Evolutionary conservation across 2,888 invertebrate genomes (phyloP).

Genomic region (Agriopis leucophaearia): DNA sequence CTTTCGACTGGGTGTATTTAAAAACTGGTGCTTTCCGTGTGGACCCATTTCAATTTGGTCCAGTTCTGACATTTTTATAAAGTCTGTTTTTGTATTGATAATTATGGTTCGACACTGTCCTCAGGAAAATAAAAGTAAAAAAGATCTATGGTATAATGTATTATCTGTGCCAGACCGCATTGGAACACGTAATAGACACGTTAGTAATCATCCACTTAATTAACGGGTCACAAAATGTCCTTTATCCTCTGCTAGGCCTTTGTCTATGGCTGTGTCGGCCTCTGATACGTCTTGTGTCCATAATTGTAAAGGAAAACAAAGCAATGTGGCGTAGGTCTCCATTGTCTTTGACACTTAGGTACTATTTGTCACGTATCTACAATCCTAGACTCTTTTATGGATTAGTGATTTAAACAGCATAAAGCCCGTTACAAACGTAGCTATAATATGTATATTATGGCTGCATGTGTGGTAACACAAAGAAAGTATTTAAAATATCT

Average conservation of each 20-base stretch:
- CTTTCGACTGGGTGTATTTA: too few species aligned
- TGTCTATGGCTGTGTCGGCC: constrained; percentile 1
- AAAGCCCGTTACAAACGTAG: too few species aligned
- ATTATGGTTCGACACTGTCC: too few species aligned
- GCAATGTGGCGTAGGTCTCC: background rate
- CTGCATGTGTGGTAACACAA: too few species aligned
- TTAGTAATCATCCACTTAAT: background rate
- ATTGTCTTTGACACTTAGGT: constrained; percentile 16
- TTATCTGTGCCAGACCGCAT: background rate
- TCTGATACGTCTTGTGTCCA: constrained; percentile 16
- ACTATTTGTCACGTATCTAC: background rate
- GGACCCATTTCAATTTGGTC: too few species aligned
- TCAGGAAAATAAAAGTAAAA: too few species aligned
- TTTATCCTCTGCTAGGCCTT: constrained; percentile 4
- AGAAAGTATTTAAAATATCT: too few species aligned
- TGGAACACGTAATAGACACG: background rate
- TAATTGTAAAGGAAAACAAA: constrained; percentile 19
- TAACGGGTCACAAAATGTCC: background rate
- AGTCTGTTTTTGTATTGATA: too few species aligned
- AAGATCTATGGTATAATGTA: background rate
- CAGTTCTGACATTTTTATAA: too few species aligned
- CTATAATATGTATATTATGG: too few species aligned
- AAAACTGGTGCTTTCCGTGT: too few species aligned
- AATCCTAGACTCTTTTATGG: constrained; percentile 1
- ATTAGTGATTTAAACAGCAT: background rate